Evolutionary conservation across 2,888 invertebrate genomes (phyloP), one percentile per base, ranked within the genome.

Genomic region (Eilema depressum): DNA sequence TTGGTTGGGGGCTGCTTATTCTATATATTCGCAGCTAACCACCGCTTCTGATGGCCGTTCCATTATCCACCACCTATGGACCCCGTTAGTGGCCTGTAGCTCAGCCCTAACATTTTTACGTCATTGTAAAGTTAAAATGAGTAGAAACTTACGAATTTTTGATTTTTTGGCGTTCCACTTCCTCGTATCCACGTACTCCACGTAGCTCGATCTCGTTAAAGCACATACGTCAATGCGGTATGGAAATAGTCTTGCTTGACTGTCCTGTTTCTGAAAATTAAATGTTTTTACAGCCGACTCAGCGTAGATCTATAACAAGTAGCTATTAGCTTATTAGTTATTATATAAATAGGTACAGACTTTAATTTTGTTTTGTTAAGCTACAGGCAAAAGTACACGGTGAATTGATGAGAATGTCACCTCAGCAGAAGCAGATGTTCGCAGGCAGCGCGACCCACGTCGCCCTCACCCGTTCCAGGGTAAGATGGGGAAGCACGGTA

Each of bases 61-160:
- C 75, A 75, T 68, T 70, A 76, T 76, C 76, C 76, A 69, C 76
- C 76, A 73, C 76, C 73, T 73, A 69, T 76, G 77, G 77, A 75
- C 75, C 75, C 77, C 75, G 75, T 69, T 73, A 70, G 73, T 75
- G 71, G 77, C 77, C 68, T 73, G 70, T 37, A 74, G 74, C 71
- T 72, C 57, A 63, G 68, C 71, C 71, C 64, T 68, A 70, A 70
- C 70, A 47, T 66, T 70, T 63, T 33, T 41, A 61, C 28, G 7
- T n/a, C 23, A 20, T 33, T 37, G 14, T 4, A n/a, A 26, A 26
- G 30, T 25, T 14, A 10, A 28, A 56, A 53, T n/a, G n/a, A 53
- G 20, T 47, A 47, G 37, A 4, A 8, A 41, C 41, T 41, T 41
- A 41, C 41, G 17, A 17, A 17, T 4, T 11, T 56, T 2, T 2